Evolutionary conservation across 2,797 vertebrate species (phyloP), one percentile per base, ranked within the genome.

Genomic region (Mus minutoides): DNA sequence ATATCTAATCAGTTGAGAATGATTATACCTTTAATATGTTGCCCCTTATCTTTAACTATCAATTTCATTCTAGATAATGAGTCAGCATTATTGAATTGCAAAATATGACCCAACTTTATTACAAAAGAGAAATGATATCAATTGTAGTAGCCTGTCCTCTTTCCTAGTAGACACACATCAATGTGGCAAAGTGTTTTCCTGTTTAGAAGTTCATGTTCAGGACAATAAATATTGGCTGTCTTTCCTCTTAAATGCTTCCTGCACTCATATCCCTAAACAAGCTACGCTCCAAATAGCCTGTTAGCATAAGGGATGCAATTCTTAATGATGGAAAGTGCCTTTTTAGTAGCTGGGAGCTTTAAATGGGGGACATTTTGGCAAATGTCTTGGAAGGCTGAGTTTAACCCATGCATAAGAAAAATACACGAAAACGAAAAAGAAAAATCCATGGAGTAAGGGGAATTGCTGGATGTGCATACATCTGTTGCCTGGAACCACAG

Each of bases 141-240:
- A 40, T 16, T 71, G 54, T n/a, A 82, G 37, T 16, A 78, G 40
- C 3, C 24, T 46, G 13, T 62, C 1, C 58, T 34, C 2, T 76
- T 90, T 92, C 69, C 85, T 90, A n/a, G 34, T 24, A 94, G 58
- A 46, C 54, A 75, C 7, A 40, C 9, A n/a, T 29, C 52, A 54
- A 89, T 24, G 17, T 60, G 60, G 31, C 60, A 67, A 80, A 93
- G 21, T 82, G 12, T 54, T 95, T 97, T 88, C 60, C 73, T 95
- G 24, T 43, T 91, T 73, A 96, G 54, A 92, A 91, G 87, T 71
- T 95, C 31, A 88, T n/a, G 40, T 34, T 22, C 2, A 8, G 56
- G 22, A 54, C 4, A 14, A n/a, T 34, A 73, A 87, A 91, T 31
- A 13, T 6, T 43, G 17, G 7, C 12, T 60, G 10, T 79, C 91